Evolutionary conservation across 1,140 invertebrate species (phyloP), one percentile per base, ranked within the genome.

Genomic region (Drosophila jambulina): DNA sequence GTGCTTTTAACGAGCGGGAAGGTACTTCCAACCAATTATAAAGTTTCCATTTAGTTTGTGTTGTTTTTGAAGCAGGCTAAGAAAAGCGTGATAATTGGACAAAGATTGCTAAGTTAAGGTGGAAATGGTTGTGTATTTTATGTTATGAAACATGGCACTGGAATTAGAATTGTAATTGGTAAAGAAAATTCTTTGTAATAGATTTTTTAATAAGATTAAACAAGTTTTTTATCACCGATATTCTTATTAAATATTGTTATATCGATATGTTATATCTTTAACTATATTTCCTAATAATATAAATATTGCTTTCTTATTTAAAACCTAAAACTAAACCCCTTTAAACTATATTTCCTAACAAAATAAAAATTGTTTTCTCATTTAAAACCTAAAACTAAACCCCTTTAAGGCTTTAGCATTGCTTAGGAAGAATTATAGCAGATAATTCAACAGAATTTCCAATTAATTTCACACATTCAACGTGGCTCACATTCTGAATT

Each of bases 11-110:
- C 51, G 32, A 54, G 32, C 19, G 21, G 42, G 10, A 43, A 43
- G 42, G 51, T 36, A 54, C 51, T 54, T 54, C 15, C 21, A 54
- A 54, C 32, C 51, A 54, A 54, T 54, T 54, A 54, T 38, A 54
- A 54, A 54, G 51, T 54, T 54, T 54, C 2, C 21, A 36, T 54
- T 38, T 54, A 54, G 51, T 54, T 54, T 54, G 29, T 54, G 32
- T 54, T 54, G 51, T 17, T 36, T 54, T 36, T 21, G 19, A 54
- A 36, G 32, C 17, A 15, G 17, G 51, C 15, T 38, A 54, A 54
- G 51, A 36, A 54, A 54, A 54, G 8, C 36, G 32, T 17, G 21
- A 54, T 54, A 54, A 54, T 54, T 54, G 51, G 51, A 36, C 51
- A 6, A 54, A 36, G 51, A 54, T 54, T 54, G 21, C 32, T 1